These are phyloP conservation scores for Aplodontia rufa DNA, from an alignment of 2,113 vertebrate genomes.

Conservation along the genomic window DNA sequence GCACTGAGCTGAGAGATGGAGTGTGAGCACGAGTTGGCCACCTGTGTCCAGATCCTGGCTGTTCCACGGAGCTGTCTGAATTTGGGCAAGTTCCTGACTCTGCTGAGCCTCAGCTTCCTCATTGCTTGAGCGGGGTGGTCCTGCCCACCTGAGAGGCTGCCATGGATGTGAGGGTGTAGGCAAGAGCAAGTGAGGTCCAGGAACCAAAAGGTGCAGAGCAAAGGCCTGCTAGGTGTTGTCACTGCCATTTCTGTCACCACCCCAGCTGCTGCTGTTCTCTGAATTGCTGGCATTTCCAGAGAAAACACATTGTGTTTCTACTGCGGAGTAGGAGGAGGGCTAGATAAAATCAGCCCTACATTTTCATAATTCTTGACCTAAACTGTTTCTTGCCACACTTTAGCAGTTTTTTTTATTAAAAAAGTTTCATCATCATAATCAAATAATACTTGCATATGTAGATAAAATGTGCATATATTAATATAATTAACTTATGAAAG, in stretches of 20 bases:
- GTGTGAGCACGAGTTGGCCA: accelerated
- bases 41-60: neutral
- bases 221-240: accelerated
- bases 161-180: neutral
- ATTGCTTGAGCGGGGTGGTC: accelerated
- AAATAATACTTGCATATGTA: slow-evolving; percentile 39
- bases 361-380: neutral
- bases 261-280: accelerated
- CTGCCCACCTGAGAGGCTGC: neutral
- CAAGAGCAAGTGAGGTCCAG: accelerated
- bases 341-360: no score
- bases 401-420: slow-evolving; percentile 45
- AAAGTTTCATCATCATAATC: slow-evolving; percentile 38
- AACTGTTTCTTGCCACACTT: neutral
- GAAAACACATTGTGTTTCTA: neutral
- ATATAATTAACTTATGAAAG: slow-evolving; percentile 63
- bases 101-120: neutral
- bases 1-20: accelerated
- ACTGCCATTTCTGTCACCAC: accelerated
- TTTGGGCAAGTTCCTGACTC: neutral
- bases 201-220: accelerated
- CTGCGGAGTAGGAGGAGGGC: neutral
- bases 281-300: accelerated
- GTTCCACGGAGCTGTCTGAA: neutral
- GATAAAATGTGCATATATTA: slow-evolving; percentile 46